Percentiles rank a stretch among this genome's conserved stretches.
Conservation (phyloP, 2,113 vertebrate species). For the Leucopternis melanops region DNA sequence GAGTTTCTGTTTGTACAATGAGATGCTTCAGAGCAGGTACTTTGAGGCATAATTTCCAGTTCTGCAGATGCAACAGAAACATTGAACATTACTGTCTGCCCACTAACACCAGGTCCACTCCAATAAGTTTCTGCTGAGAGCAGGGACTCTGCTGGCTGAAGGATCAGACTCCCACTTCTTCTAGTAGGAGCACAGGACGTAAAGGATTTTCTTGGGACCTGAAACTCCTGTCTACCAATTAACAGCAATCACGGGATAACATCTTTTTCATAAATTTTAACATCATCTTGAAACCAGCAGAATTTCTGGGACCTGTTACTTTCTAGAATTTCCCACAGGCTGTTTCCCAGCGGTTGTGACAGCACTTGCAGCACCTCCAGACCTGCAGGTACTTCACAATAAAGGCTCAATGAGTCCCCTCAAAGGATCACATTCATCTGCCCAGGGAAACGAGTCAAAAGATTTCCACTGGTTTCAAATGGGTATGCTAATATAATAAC, state of each 20-base stretch:
- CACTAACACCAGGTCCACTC: neutral
- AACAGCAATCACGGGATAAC: neutral
- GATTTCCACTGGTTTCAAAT: neutral
- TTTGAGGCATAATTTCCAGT: neutral
- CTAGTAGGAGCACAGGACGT: neutral
- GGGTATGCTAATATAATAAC: neutral
- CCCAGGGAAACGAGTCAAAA: neutral
- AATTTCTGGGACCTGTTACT: neutral
- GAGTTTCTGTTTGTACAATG: neutral
- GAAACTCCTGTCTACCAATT: neutral
- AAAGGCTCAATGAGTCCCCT: neutral
- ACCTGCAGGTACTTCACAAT: rapidly evolving
- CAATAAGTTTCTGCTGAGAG: neutral
- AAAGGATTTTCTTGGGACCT: neutral
- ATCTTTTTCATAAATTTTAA: neutral
- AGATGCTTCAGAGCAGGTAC: neutral
- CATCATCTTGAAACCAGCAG: neutral
- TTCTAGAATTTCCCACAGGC: neutral
- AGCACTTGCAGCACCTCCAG: neutral
- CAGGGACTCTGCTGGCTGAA: neutral
- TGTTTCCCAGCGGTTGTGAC: neutral
- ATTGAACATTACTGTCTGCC: neutral
- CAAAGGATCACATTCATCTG: neutral
- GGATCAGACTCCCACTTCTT: neutral
- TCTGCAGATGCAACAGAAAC: neutral